These are phyloP conservation scores for Zaprionus obscuricornis DNA, from an alignment of 2,888 invertebrate genomes.

Conservation along the genomic window DNA sequence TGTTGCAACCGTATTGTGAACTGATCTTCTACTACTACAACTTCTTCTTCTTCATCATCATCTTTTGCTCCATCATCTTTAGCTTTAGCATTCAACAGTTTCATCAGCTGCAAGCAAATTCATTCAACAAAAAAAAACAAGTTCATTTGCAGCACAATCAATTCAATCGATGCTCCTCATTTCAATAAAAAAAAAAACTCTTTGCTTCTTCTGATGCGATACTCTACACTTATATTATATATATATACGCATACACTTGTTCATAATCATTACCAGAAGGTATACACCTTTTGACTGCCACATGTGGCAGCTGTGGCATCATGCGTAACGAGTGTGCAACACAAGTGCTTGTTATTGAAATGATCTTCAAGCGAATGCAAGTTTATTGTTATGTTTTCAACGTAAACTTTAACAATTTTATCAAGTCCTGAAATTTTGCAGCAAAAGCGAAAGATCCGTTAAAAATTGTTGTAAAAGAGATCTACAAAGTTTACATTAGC, in stretches of 20 bases:
- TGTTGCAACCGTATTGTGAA: no score
- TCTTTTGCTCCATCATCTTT: no score
- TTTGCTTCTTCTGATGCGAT: slow-evolving; percentile 37
- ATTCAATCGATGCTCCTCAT: slow-evolving; percentile 67
- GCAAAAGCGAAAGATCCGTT: background rate
- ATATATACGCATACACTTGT: slow-evolving; percentile 28
- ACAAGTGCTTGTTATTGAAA: slow-evolving; percentile 62
- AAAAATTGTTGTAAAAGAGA: background rate
- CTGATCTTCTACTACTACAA: no score
- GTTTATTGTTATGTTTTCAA: slow-evolving; percentile 69
- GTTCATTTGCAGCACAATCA: slow-evolving; percentile 67
- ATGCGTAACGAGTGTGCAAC: no score
- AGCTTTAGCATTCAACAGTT: no score
- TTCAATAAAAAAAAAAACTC: slow-evolving; percentile 74
- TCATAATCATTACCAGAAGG: slow-evolving; percentile 71
- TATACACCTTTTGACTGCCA: slow-evolving; percentile 21
- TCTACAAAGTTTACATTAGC: background rate
- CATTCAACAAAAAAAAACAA: no score
- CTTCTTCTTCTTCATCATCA: no score
- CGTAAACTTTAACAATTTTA: slow-evolving; percentile 38
- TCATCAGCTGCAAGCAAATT: no score
- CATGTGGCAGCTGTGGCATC: no score
- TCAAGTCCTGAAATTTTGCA: background rate
- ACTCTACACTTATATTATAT: slow-evolving; percentile 39
- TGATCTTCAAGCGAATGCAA: slow-evolving; percentile 46